These are phyloP conservation scores for Myxocyprinus asiaticus DNA, from an alignment of 2,113 vertebrate species.

Conservation along the genomic window DNA sequence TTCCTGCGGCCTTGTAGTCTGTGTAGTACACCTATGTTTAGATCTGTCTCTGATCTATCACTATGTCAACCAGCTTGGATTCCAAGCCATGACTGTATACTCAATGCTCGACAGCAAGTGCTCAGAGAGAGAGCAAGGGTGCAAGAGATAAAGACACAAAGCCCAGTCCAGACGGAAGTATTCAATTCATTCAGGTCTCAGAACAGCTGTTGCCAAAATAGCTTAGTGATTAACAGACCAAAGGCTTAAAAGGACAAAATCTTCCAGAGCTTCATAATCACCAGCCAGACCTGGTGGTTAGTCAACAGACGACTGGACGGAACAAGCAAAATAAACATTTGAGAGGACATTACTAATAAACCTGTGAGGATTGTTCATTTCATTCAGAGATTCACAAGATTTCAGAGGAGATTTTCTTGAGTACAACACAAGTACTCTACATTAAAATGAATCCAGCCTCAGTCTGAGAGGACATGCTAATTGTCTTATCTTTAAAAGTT, in stretches of 20 bases:
- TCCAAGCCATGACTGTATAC: neutral
- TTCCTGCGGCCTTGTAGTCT: neutral
- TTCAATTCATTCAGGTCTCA: constrained; percentile 48
- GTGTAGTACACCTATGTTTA: constrained; percentile 21
- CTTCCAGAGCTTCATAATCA: constrained; percentile 28
- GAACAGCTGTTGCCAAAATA: constrained; percentile 52
- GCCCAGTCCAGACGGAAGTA: constrained; percentile 50
- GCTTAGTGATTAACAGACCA: constrained; percentile 50
- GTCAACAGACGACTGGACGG: constrained; percentile 22
- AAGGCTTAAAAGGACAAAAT: constrained; percentile 25
- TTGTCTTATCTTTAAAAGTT: neutral
- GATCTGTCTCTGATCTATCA: constrained; percentile 18
- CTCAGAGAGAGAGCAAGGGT: neutral
- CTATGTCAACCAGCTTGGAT: constrained; percentile 24
- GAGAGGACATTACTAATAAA: constrained; percentile 27
- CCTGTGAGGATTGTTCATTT: constrained; percentile 16
- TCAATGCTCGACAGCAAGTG: neutral
- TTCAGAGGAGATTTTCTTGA: neutral
- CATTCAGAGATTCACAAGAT: neutral
- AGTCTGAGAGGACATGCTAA: neutral
- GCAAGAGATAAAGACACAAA: constrained; percentile 11
- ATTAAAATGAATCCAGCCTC: neutral
- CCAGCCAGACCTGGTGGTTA: constrained; percentile 24
- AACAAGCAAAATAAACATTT: constrained; percentile 12
- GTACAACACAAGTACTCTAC: too few species aligned